Percentiles rank a stretch among this genome's conserved stretches.
Evolutionary conservation across 2,888 invertebrate genomes (phyloP).

Genomic region (Melipona bicolor): DNA sequence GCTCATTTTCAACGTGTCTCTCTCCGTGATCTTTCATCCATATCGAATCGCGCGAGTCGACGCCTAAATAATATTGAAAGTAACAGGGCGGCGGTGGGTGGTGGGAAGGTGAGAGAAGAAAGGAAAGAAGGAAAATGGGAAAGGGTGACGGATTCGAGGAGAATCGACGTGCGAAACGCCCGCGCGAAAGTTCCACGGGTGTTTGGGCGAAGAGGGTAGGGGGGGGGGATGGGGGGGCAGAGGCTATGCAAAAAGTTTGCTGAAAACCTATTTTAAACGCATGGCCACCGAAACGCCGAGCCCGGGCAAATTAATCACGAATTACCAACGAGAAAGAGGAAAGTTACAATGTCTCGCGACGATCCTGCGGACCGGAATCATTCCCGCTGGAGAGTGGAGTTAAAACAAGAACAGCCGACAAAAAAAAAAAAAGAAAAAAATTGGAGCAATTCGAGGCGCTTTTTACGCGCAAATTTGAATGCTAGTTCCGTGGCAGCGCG

Average conservation of each 20-base stretch:
- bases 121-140: too few species aligned
- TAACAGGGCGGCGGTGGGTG: neutral
- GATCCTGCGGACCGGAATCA: constrained; percentile 7
- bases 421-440: constrained; percentile 12
- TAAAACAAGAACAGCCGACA: constrained; percentile 18
- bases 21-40: neutral
- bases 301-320: constrained; percentile 44
- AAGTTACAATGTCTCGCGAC: neutral
- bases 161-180: neutral
- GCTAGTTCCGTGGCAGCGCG: neutral
- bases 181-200: neutral
- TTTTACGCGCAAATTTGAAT: constrained; percentile 47
- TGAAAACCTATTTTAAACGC: neutral
- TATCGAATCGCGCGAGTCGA: neutral
- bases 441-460: constrained; percentile 42
- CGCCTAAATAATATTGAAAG: neutral
- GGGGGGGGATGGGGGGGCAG: too few species aligned
- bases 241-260: constrained; percentile 7
- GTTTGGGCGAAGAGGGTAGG: too few species aligned
- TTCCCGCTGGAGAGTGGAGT: constrained; percentile 15
- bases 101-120: neutral
- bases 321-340: constrained; percentile 30
- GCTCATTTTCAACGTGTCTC: neutral
- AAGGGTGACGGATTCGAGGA: neutral
- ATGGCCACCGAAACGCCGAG: constrained; percentile 18